Conservation (phyloP, 2,888 invertebrate species). For the Xanthorhoe spadicearia region DNA sequence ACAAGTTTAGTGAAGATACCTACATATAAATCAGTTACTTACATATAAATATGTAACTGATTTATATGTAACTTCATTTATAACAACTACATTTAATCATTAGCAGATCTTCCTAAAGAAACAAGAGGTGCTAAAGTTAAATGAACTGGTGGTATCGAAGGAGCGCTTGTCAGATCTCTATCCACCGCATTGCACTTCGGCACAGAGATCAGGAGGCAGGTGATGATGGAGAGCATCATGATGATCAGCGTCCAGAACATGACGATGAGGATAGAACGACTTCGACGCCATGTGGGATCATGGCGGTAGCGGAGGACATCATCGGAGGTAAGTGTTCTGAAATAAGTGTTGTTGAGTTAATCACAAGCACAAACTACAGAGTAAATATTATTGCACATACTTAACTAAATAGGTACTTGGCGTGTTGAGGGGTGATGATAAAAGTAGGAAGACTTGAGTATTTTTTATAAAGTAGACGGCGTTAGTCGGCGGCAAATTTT, state of each 20-base stretch:
- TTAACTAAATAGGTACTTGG: too few relatives aligned
- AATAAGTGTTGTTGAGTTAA: constrained; percentile 36
- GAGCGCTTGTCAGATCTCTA: constrained; percentile 36
- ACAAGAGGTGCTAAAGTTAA: constrained; percentile 61
- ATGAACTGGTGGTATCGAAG: constrained; percentile 62
- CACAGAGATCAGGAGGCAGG: constrained; percentile 62
- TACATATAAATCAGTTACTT: too few relatives aligned
- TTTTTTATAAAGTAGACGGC: too few relatives aligned
- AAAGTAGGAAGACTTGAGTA: too few relatives aligned
- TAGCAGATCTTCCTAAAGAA: constrained; percentile 35
- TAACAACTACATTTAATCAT: neutral
- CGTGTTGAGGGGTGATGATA: too few relatives aligned
- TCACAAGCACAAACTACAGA: neutral
- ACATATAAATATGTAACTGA: too few relatives aligned
- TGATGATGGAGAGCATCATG: constrained; percentile 74
- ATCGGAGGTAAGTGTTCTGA: constrained; percentile 74
- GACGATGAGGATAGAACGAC: constrained; percentile 71
- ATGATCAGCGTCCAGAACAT: constrained; percentile 80
- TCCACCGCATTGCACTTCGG: constrained; percentile 50
- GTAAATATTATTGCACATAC: too few relatives aligned
- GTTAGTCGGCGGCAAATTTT: too few relatives aligned
- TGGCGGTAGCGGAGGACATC: constrained; percentile 75
- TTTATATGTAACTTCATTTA: too few relatives aligned
- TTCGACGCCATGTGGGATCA: constrained; percentile 79
- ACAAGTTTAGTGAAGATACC: too few relatives aligned